Evolutionary conservation across 2,113 vertebrate species (phyloP), one percentile per base, ranked within the genome.

Genomic region (Percina caprodes): DNA sequence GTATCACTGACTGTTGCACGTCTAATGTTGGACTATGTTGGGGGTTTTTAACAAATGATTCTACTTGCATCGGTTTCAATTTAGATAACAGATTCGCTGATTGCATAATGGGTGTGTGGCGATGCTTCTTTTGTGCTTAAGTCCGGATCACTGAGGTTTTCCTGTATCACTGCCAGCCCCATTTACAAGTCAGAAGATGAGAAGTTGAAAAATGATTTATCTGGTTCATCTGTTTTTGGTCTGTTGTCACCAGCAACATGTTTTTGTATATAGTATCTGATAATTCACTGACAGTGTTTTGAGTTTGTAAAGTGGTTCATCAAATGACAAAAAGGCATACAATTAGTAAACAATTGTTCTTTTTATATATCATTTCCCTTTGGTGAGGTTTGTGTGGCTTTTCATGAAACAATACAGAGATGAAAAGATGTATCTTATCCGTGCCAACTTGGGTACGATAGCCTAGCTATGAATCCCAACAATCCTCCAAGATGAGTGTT

Each of bases 171-270:
- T 63, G 35, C 58, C 23, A 7, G n/a, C 76, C 78, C 70, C 80
- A 42, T 82, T 82, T 68, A 77, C 66, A 89, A 77, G 72, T 42
- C 26, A 87, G 67, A 79, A 61, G 78, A 76, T 52, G 21, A 74
- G 45, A 58, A 69, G 23, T 81, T 59, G 33, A 69, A 68, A 56
- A 71, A 74, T 59, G 10, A 82, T 77, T 68, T 84, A 35, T 88
- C 83, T 67, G 59, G 15, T 71, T 73, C 54, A 67, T 74, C 60
- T 30, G 39, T 51, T 67, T 83, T 49, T 54, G 10, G 52, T 48
- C n/a, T 60, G 13, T 55, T 21, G 6, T 35, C 58, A 56, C 16
- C 42, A 69, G 39, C 52, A 39, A 60, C 39, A 70, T 77, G 54
- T 65, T 55, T 72, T 67, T 68, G 10, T 42, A 6, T 24, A 45